Evolutionary conservation across 1,140 invertebrate species (phyloP), one percentile per base, ranked within the genome.

Genomic region (Oncopodura yosiiana): DNA sequence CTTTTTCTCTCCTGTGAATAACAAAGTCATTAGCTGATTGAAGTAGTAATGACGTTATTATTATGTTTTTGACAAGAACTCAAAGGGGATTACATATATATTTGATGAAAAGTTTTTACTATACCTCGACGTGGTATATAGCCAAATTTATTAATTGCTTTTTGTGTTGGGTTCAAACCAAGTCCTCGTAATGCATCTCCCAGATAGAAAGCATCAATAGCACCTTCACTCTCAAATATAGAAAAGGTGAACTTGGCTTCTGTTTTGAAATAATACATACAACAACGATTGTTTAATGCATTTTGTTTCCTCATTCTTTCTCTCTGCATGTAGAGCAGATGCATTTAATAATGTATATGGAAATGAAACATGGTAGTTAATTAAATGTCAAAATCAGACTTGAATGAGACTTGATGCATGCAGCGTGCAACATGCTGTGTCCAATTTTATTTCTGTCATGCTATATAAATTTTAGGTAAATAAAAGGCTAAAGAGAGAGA

Each of bases 1-100:
- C 65, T 78, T 77, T 71, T 87, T 87, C 71, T 87, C 83, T 53
- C 80, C 81, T 83, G 8, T 49, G 21, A 1, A 36, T 12, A 34
- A 14, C 14, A 14, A 34, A 34, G 6, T 14, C 6, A 34, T n/a
- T n/a, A n/a, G n/a, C n/a, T n/a, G n/a, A n/a, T n/a, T n/a, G n/a
- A n/a, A n/a, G n/a, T n/a, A n/a, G n/a, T n/a, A n/a, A n/a, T n/a
- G n/a, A n/a, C n/a, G n/a, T 14, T 8, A 34, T 34, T 34, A 34
- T 8, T 8, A 34, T 8, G 30, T 34, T 6, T 34, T 34, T 14
- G 14, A 14, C 14, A 34, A 34, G 14, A 34, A 8, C 30, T 34
- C 6, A 34, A 34, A 14, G 6, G 14, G 6, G 14, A 34, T 14
- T 8, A 14, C 30, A 8, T 18, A 9, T 16, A 39, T 6, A 5